Evolutionary conservation across 2,113 vertebrate genomes (phyloP), one percentile per base, ranked within the genome.

Genomic region (Cairina moschata): DNA sequence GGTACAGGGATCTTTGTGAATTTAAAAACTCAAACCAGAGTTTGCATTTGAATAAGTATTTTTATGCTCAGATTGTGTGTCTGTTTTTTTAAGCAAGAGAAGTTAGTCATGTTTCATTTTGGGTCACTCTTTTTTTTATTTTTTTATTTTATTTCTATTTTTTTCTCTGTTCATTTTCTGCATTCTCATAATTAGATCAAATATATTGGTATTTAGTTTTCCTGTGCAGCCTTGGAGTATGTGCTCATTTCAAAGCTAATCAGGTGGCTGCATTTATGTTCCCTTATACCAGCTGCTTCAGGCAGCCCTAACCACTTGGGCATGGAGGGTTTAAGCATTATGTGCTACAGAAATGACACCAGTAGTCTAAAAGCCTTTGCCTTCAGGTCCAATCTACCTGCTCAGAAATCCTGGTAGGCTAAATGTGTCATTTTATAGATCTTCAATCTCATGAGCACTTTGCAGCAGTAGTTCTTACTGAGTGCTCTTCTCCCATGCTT

Each of bases 371-470:
- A 94, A 92, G 46, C 46, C 42, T 95, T 75, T 91, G 83, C 73
- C 79, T 95, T 86, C 69, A 60, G 40, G 65, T 94, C 55, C 56
- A 81, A 3, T 91, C 91, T 95, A 66, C 38, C 56, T 84, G 78
- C 69, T 92, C 86, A 86, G 86, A 72, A 85, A 86, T 29, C 46
- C 68, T 63, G 83, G 25, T 36, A 75, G 52, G 52, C 20, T 91
- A 86, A 86, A 50, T 62, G 46, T 72, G 68, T 88, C 52, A 63
- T 78, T 93, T 95, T 59, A 60, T 72, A 60, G 46, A 88, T 2
- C 31, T 34, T 63, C 80, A 92, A 56, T 34, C 42, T 66, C 46
- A 55, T 5, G 65, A 83, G 65, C 73, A 92, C 80, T 94, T 90
- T 52, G 52, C 42, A 74, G 18, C 63, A 90, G 83, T 73, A 40